Percentiles rank a stretch among this genome's conserved stretches.
Conservation (phyloP, 2,113 vertebrate genomes). For the Condylura cristata region DNA sequence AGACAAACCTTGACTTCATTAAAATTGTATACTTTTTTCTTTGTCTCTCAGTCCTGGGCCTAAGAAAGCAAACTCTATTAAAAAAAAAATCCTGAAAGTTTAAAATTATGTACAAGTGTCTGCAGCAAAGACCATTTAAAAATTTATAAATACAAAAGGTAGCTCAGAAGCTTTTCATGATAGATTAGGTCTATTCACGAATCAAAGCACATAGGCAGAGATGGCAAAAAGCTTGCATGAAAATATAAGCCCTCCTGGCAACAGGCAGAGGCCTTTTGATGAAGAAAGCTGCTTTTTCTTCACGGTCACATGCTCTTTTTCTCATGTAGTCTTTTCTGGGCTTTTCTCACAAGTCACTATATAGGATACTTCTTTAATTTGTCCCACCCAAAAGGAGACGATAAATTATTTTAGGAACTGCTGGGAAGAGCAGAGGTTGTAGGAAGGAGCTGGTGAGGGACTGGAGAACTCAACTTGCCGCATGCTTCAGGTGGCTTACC, state of each 20-base stretch:
- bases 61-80: not conserved
- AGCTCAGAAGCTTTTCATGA: not conserved
- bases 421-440: not conserved
- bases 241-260: not conserved
- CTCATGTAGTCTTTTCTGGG: not conserved
- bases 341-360: conserved; percentile 66
- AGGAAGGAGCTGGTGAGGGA: not conserved
- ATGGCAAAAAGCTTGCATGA: not conserved
- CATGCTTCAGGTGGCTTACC: not conserved
- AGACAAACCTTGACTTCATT: not conserved
- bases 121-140: not conserved
- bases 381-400: not conserved
- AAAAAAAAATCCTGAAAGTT: not conserved
- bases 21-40: not conserved
- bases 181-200: not conserved
- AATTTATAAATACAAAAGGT: not conserved
- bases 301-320: not conserved
- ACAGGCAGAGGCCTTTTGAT: fast-evolving
- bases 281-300: not conserved
- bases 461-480: not conserved
- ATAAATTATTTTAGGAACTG: not conserved
- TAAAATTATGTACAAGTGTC: not conserved
- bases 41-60: not conserved
- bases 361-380: not conserved
- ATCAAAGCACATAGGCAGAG: too few relatives aligned